phyloP scores from a whole-genome alignment of 2,888 invertebrate genomes.

The Abrostola triplasia region DNA sequence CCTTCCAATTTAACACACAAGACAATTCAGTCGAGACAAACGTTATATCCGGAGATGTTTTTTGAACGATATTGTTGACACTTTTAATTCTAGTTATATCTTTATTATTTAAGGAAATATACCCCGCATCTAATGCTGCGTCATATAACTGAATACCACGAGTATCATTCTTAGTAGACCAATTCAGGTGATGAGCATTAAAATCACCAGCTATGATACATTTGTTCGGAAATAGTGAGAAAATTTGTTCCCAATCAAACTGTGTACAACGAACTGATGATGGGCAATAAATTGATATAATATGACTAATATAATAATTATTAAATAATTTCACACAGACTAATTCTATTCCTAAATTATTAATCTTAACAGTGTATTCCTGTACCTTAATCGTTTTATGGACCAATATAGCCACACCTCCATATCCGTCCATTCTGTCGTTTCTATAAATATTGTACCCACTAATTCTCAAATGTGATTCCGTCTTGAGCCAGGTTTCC shows the following conservation, averaged over 20 bases:
- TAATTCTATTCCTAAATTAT: not conserved
- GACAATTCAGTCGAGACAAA: not conserved
- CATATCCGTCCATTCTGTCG: not conserved
- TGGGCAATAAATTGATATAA: conserved; percentile 5
- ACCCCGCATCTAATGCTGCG: not conserved
- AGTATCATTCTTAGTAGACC: not conserved
- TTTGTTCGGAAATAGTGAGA: not conserved
- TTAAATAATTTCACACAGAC: not conserved
- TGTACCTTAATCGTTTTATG: not conserved
- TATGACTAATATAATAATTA: not conserved
- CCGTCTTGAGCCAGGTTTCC: not conserved
- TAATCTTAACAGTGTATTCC: not conserved
- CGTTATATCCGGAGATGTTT: not conserved
- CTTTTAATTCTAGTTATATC: not conserved
- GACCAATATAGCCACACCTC: not conserved
- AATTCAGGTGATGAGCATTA: not conserved
- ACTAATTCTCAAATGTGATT: not conserved
- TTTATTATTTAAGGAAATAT: not conserved
- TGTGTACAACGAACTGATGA: not conserved
- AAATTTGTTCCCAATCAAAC: not conserved
- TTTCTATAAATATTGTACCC: not conserved
- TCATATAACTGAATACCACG: not conserved
- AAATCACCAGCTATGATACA: not conserved
- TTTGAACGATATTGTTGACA: not conserved
- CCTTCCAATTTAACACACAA: not conserved